Conservation (phyloP, 1,140 invertebrate genomes). For the Globodera rostochiensis region DNA sequence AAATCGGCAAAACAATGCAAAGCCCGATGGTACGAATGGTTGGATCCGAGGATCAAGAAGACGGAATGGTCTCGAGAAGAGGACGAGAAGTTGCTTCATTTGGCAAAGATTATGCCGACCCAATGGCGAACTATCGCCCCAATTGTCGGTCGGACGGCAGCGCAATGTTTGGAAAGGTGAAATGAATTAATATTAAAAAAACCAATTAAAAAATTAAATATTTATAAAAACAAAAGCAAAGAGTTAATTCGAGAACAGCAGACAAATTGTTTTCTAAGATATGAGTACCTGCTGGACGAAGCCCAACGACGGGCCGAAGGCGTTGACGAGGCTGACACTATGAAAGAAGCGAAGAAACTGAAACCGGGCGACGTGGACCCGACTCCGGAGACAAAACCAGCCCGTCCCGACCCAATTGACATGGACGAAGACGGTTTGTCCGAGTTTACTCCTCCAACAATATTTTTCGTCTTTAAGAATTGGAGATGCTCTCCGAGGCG, state of each 20-base stretch:
- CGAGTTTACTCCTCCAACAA: background rate
- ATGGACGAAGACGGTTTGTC: slow-evolving; percentile 97
- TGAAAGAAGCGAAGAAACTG: slow-evolving; percentile 89
- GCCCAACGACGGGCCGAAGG: slow-evolving; percentile 96
- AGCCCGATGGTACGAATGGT: slow-evolving; percentile 93
- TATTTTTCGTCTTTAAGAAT: slow-evolving; percentile 71
- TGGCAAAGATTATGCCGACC: slow-evolving; percentile 98
- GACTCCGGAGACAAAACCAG: slow-evolving; percentile 98
- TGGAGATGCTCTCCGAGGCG: slow-evolving; percentile 99
- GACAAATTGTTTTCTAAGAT: slow-evolving; percentile 30
- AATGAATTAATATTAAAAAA: background rate
- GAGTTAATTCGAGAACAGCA: background rate
- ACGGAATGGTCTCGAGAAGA: slow-evolving; percentile 99
- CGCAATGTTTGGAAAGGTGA: slow-evolving; percentile 95
- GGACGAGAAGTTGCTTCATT: slow-evolving; percentile 94
- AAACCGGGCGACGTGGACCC: slow-evolving; percentile 99
- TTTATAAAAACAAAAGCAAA: background rate
- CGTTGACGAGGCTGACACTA: slow-evolving; percentile 76
- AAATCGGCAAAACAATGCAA: slow-evolving; percentile 99
- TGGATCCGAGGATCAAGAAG: slow-evolving; percentile 99
- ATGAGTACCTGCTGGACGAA: slow-evolving; percentile 78
- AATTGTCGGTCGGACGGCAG: slow-evolving; percentile 95
- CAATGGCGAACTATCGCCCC: slow-evolving; percentile 99
- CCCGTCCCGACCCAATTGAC: slow-evolving; percentile 97
- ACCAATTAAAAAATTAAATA: slow-evolving; percentile 17